Evolutionary conservation across 2,888 invertebrate genomes (phyloP), one percentile per base, ranked within the genome.

Genomic region (Busseola fusca): DNA sequence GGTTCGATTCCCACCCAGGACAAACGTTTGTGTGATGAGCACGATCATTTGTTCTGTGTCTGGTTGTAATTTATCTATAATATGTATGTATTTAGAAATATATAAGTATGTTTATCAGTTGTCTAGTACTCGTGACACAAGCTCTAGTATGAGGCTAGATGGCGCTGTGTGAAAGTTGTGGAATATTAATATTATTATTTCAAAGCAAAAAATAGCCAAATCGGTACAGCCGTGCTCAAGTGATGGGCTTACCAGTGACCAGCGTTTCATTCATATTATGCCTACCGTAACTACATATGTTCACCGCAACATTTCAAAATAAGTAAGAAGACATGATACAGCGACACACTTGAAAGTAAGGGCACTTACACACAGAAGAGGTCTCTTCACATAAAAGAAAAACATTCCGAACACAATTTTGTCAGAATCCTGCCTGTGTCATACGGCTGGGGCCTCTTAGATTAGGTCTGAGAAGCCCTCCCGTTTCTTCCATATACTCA

Each of bases 401-500:
- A 74, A 72, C 59, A 74, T 79, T 72, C 21, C 9, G 48, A 76
- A 69, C 59, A 72, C 64, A 71, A 74, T 86, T 78, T 76, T 84
- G 75, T 52, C 74, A 76, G 78, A 77, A 60, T 63, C 34, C 40
- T 16, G 80, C 76, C 84, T 82, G 82, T 74, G 74, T 37, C 69
- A 63, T 75, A 82, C 74, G 74, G 72, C 74, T 40, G 58, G 72
- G 74, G 67, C 48, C 69, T 64, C 65, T 72, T 62, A 83, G 78
- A 85, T 85, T 68, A 67, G 56, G 50, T 62, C 64, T 45, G 27
- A 42, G 54, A 59, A 68, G 64, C 66, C 34, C 30, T 40, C 27
- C 66, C 84, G 69, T 82, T 82, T 79, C 62, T 78, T 75, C 67
- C 79, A 78, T 68, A 58, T 64, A 62, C 73, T 71, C 84, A 72